These are phyloP conservation scores for Sycophaga agraensis DNA, from an alignment of 1,140 invertebrate species.

Conservation along the genomic window DNA sequence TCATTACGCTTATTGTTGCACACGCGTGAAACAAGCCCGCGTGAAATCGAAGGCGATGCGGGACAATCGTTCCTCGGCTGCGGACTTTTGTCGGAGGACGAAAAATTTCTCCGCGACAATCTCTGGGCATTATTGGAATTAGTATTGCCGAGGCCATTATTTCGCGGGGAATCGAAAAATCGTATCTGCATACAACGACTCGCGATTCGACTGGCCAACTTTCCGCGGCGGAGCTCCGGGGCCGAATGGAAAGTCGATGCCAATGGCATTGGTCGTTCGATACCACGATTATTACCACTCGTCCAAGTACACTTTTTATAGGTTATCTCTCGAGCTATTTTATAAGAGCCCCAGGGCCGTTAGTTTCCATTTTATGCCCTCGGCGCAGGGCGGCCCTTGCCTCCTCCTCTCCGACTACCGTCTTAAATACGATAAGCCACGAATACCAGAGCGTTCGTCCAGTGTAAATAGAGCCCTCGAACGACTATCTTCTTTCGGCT, in stretches of 20 bases:
- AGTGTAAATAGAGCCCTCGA: too few species aligned
- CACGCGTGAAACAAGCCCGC: too few species aligned
- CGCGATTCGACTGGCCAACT: slow-evolving; percentile 10
- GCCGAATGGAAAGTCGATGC: slow-evolving; percentile 25
- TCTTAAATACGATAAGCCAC: background rate
- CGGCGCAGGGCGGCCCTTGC: background rate
- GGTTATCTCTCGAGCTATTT: slow-evolving; percentile 11
- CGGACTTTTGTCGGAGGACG: too few species aligned
- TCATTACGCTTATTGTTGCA: too few species aligned
- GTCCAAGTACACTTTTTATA: slow-evolving; percentile 16
- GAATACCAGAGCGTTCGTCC: background rate
- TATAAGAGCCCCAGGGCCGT: slow-evolving; percentile 1
- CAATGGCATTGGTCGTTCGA: slow-evolving; percentile 22
- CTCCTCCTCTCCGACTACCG: background rate
- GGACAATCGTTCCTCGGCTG: too few species aligned
- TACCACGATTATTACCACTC: slow-evolving; percentile 22
- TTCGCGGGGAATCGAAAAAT: slow-evolving; percentile 7
- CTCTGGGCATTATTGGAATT: too few species aligned
- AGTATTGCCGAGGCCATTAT: too few species aligned
- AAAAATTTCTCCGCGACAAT: too few species aligned
- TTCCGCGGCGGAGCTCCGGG: background rate
- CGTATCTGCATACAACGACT: background rate
- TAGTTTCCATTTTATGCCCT: slow-evolving; percentile 25
- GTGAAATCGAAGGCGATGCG: too few species aligned
- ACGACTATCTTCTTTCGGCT: too few species aligned